Evolutionary conservation across 2,888 invertebrate species (phyloP), one percentile per base, ranked within the genome.

Genomic region (Pteria penguin): DNA sequence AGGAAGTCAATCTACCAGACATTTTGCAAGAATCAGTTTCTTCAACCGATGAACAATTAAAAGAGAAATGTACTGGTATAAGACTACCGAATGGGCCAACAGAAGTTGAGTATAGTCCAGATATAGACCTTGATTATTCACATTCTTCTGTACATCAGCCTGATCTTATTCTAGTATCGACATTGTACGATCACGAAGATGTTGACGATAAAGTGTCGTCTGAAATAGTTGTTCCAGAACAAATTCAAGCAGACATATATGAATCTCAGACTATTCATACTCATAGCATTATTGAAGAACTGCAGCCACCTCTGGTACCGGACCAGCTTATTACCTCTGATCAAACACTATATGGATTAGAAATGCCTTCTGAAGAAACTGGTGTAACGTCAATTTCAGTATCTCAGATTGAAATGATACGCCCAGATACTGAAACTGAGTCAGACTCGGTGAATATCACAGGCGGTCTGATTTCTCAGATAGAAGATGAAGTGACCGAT

Each of bases 21-120:
- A 45, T 78, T 32, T 36, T 69, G 1, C 54, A 76, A 62, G 75
- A 60, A 33, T 45, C 75, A 29, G 63, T 72, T 68, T 55, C 73
- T 22, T 33, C 63, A 26, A 29, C 54, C 24, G 75, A 61, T 55
- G 58, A 73, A 26, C 33, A 72, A n/a, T 72, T 73, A 32, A 8
- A 52, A n/a, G 70, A 74, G 24, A 58, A 60, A 32, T 57, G 14
- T 22, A 33, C 57, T 32, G 75, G 65, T 33, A 52, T 61, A n/a
- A 57, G 54, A 22, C 67, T 88, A 24, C 82, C 84, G 26, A 93
- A 93, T 91, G 93, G 93, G 14, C 93, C 93, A 68, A 93, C 93
- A 61, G 93, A 93, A 90, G 93, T 93, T 54, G 93, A 93, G 26
- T 93, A 92, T 82, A 89, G 91, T 69, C 92, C 93, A 29, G 93